Evolutionary conservation across 2,888 invertebrate genomes (phyloP), one percentile per base, ranked within the genome.

Genomic region (Drosophila putrida): DNA sequence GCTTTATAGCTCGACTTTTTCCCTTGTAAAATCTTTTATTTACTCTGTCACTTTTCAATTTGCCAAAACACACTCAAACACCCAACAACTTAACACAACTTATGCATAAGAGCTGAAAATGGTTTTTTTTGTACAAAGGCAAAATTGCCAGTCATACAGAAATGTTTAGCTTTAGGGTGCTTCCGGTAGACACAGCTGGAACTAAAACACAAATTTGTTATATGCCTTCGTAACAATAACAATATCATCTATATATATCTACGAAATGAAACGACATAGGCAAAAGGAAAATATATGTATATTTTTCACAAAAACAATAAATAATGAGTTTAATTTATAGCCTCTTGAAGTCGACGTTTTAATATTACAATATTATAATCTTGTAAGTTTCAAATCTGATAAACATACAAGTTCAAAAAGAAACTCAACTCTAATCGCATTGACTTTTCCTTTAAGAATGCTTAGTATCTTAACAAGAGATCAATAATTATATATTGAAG

Each of bases 181-280:
- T 75, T 78, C 73, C 78, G 54, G 76, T 46, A 10, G 9, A 50
- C 5, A 20, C n/a, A 65, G 61, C 69, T 46, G 75, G 78, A 83
- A 79, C 33, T 71, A 79, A 72, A 72, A 78, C 53, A 69, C 50
- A 49, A 59, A 64, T 71, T 49, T 68, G 62, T 78, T 71, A 61
- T 55, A 60, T 20, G 54, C 38, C 55, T 60, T 65, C 27, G 62
- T 54, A 74, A 60, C 36, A 28, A 46, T 41, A 75, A 60, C 59
- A 49, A 66, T 31, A 59, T 47, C 41, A 50, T 44, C 28, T 67
- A 41, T 60, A 69, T 60, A 69, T 68, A 60, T 44, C 47, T 62
- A 60, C 62, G 36, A 72, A 72, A 61, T 76, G 62, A 38, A 76
- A 62, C 58, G 62, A 51, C 6, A 49, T 46, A 60, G 39, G 43